Conservation (phyloP, 2,888 invertebrate genomes). For the Arge pagana region DNA sequence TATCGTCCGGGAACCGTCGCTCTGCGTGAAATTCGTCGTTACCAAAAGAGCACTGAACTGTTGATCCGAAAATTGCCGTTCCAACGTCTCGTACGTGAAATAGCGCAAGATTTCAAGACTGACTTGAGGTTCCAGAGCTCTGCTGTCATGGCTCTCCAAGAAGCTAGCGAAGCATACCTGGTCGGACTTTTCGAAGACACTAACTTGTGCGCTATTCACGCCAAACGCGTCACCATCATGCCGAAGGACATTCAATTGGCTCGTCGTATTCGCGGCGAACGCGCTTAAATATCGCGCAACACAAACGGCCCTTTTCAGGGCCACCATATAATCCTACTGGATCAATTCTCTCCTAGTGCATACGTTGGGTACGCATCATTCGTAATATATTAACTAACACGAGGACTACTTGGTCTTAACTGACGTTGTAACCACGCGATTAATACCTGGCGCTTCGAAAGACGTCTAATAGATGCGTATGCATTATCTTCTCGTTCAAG, state of each 20-base stretch:
- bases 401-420: too few species aligned
- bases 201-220: constrained; percentile 77
- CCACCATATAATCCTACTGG: too few species aligned
- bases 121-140: constrained; percentile 73
- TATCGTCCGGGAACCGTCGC: constrained; percentile 73
- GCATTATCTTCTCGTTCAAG: too few species aligned
- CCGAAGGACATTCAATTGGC: constrained; percentile 68
- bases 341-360: too few species aligned
- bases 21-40: constrained; percentile 71
- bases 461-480: too few species aligned
- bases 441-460: too few species aligned
- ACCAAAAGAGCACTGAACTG: constrained; percentile 75
- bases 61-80: constrained; percentile 74
- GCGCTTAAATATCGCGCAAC: constrained; percentile 43
- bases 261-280: constrained; percentile 39
- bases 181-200: constrained; percentile 72
- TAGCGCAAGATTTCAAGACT: constrained; percentile 75
- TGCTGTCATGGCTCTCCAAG: constrained; percentile 71
- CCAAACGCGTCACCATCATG: constrained; percentile 71
- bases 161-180: constrained; percentile 65
- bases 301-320: too few species aligned
- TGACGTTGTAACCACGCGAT: too few species aligned
- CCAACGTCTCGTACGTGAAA: constrained; percentile 73
- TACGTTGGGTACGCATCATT: too few species aligned
- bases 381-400: too few species aligned